Evolutionary conservation across 2,797 vertebrate genomes (phyloP).

Genomic region (Pterois miles): DNA sequence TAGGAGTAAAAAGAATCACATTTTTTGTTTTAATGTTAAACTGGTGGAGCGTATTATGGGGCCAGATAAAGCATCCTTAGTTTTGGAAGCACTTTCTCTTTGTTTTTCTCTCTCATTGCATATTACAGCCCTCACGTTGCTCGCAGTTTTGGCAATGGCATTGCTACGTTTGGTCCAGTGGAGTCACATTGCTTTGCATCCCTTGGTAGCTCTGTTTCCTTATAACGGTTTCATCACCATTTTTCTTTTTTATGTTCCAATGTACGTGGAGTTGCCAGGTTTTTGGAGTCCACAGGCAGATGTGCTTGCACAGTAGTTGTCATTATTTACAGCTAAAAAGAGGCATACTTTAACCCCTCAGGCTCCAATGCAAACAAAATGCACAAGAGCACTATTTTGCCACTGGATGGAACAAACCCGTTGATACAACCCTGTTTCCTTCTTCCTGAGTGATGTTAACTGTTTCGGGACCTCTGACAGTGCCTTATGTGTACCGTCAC

Average conservation of each 20-base stretch:
- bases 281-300: slow-evolving; percentile 55
- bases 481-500: slow-evolving; percentile 40
- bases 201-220: slow-evolving; percentile 30
- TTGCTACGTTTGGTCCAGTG: slow-evolving; percentile 37
- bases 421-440: background rate
- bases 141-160: slow-evolving; percentile 32
- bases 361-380: slow-evolving; percentile 46
- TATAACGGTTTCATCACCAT: slow-evolving; percentile 56
- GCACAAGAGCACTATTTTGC: slow-evolving; percentile 39
- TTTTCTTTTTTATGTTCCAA: slow-evolving; percentile 60
- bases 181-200: slow-evolving; percentile 40
- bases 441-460: slow-evolving; percentile 44
- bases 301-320: slow-evolving; percentile 51
- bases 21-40: background rate
- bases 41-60: background rate
- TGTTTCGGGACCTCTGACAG: slow-evolving; percentile 40
- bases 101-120: background rate
- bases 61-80: background rate
- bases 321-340: slow-evolving; percentile 54
- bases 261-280: slow-evolving; percentile 44
- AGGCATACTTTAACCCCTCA: slow-evolving; percentile 50
- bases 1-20: background rate
- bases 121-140: slow-evolving; percentile 17
- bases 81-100: background rate
- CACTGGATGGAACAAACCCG: slow-evolving; percentile 32